A percentile compares a stretch with the other conserved stretches of the same genome.
phyloP scores from a whole-genome alignment of 2,797 vertebrate species.

The Coracias cyanogaster region DNA sequence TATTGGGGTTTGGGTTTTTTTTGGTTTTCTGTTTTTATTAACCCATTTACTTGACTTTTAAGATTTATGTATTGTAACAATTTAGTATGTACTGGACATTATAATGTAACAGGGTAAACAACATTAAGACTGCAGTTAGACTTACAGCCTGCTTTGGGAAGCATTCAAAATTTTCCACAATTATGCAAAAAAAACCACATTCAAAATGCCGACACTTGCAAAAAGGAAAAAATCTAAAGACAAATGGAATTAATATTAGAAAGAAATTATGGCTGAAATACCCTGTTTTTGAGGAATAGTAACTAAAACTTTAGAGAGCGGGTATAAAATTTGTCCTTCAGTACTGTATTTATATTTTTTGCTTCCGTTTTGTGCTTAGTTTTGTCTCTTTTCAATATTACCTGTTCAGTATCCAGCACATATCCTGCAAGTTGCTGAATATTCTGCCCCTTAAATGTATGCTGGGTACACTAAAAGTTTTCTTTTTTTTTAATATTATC shows the following conservation, averaged over 20 bases:
- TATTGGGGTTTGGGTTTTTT: no score
- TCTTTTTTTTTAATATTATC: no score
- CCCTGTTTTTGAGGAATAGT: background rate
- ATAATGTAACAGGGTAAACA: background rate
- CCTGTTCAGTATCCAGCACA: background rate
- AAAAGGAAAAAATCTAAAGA: background rate
- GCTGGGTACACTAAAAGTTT: background rate
- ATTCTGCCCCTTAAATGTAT: background rate
- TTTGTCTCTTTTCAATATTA: background rate
- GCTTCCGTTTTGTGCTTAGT: background rate
- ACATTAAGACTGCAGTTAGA: background rate
- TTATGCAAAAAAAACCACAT: background rate
- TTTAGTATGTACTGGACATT: background rate
- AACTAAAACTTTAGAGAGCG: background rate
- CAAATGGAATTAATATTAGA: background rate
- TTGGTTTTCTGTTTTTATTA: background rate
- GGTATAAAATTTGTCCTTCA: background rate
- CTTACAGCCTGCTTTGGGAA: background rate
- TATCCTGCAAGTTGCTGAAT: background rate
- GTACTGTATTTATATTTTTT: background rate
- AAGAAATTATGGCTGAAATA: background rate
- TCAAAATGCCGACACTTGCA: background rate
- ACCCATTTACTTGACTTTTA: background rate
- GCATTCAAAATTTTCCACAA: background rate
- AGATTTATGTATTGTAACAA: background rate